Evolutionary conservation across 1,140 invertebrate species (phyloP).

Genomic region (Melipona quadrifasciata): DNA sequence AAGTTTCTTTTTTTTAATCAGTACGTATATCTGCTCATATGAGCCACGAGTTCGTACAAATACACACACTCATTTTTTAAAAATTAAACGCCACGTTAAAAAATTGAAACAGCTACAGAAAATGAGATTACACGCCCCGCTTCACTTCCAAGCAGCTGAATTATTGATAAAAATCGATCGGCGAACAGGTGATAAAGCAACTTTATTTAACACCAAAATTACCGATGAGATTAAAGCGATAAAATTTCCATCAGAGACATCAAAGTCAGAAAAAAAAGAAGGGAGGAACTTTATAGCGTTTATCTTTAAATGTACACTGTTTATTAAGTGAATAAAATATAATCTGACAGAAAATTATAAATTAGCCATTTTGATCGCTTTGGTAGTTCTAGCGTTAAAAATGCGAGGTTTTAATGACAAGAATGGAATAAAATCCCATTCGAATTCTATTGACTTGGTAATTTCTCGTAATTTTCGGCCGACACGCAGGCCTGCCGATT

Average conservation of each 20-base stretch:
- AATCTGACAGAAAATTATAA: too few relatives aligned
- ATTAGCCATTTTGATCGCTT: too few relatives aligned
- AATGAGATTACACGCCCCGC: background rate
- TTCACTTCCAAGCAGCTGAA: background rate
- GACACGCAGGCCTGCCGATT: background rate
- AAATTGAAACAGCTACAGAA: background rate
- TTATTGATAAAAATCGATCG: background rate
- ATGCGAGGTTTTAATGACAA: background rate
- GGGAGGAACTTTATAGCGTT: too few relatives aligned
- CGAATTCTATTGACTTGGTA: conserved; percentile 15
- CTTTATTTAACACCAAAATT: background rate
- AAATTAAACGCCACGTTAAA: background rate
- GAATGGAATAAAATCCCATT: background rate
- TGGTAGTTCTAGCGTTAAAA: background rate
- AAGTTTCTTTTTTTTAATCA: too few relatives aligned
- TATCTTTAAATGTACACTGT: too few relatives aligned
- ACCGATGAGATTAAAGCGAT: too few relatives aligned
- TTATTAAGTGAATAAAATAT: too few relatives aligned
- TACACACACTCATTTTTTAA: background rate
- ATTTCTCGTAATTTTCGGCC: conserved; percentile 29
- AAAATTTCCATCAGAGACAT: too few relatives aligned
- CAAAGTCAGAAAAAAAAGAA: too few relatives aligned
- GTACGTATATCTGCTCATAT: too few relatives aligned
- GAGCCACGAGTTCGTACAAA: background rate
- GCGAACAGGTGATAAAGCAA: background rate